Conservation (phyloP, 2,888 invertebrate species). For the Bugulina stolonifera region DNA sequence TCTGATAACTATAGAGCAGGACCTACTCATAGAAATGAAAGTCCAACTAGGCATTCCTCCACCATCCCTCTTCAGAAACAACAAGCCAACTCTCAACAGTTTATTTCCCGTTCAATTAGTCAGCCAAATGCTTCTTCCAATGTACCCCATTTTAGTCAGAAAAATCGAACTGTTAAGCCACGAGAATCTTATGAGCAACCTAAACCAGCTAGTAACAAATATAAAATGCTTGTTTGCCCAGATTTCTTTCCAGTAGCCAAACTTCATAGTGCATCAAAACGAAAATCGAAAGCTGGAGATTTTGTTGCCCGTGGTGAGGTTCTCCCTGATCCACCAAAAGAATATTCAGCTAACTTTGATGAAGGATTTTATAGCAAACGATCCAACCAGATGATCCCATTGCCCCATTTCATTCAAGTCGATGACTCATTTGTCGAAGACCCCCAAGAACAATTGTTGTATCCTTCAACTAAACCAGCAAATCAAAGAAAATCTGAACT, state of each 20-base stretch:
- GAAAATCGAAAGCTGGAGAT: neutral
- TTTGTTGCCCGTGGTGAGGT: neutral
- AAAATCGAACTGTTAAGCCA: neutral
- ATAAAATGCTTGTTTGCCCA: slow-evolving; percentile 21
- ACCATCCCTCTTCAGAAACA: too few species aligned
- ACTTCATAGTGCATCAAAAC: neutral
- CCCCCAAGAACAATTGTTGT: slow-evolving; percentile 2
- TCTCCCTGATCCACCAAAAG: neutral
- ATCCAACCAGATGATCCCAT: neutral
- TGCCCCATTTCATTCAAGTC: neutral
- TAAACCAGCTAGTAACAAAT: slow-evolving; percentile 13
- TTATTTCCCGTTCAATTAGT: too few species aligned
- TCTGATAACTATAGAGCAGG: neutral
- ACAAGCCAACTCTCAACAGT: too few species aligned
- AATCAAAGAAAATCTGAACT: neutral
- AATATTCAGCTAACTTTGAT: neutral
- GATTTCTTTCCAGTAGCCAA: slow-evolving; percentile 23
- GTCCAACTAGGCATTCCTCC: neutral
- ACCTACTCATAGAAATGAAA: neutral
- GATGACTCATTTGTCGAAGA: slow-evolving; percentile 24
- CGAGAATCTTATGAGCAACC: neutral
- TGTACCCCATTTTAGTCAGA: too few species aligned
- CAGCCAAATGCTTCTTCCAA: neutral
- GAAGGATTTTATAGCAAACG: slow-evolving; percentile 1
- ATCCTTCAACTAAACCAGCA: neutral